Percentiles rank a stretch among this genome's conserved stretches.
Conservation (phyloP, 2,888 invertebrate species). For the Pandemis corylana region DNA sequence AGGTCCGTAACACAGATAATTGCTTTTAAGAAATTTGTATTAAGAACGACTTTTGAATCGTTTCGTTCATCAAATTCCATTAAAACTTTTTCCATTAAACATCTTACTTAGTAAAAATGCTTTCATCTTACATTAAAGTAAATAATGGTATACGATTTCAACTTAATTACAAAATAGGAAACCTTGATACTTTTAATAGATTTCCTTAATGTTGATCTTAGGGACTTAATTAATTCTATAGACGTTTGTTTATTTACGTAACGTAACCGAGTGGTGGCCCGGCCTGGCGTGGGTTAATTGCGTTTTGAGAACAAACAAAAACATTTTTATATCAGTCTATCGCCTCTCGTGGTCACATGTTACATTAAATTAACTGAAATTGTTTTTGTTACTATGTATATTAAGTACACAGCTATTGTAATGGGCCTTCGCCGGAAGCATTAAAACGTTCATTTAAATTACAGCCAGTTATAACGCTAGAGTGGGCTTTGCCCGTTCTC, state of each 20-base stretch:
- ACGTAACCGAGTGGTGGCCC: background rate
- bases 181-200: slow-evolving; percentile 53
- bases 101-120: slow-evolving; percentile 72
- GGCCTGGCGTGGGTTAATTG: background rate
- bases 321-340: background rate
- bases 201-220: slow-evolving; percentile 51
- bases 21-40: slow-evolving; percentile 69
- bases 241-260: slow-evolving; percentile 22
- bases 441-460: slow-evolving; percentile 20
- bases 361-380: background rate
- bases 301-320: background rate
- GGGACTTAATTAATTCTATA: slow-evolving; percentile 35
- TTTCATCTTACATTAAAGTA: slow-evolving; percentile 69
- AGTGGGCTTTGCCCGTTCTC: slow-evolving; percentile 13
- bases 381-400: background rate
- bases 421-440: background rate
- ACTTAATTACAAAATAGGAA: slow-evolving; percentile 60
- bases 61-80: slow-evolving; percentile 78
- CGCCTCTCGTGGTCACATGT: background rate
- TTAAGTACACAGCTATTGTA: background rate
- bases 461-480: slow-evolving; percentile 22
- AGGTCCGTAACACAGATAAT: slow-evolving; percentile 59
- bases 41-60: slow-evolving; percentile 56
- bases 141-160: slow-evolving; percentile 65
- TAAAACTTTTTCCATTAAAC: slow-evolving; percentile 83